These are phyloP conservation scores for Balearica regulorum DNA, from an alignment of 2,797 vertebrate genomes.

Conservation along the genomic window DNA sequence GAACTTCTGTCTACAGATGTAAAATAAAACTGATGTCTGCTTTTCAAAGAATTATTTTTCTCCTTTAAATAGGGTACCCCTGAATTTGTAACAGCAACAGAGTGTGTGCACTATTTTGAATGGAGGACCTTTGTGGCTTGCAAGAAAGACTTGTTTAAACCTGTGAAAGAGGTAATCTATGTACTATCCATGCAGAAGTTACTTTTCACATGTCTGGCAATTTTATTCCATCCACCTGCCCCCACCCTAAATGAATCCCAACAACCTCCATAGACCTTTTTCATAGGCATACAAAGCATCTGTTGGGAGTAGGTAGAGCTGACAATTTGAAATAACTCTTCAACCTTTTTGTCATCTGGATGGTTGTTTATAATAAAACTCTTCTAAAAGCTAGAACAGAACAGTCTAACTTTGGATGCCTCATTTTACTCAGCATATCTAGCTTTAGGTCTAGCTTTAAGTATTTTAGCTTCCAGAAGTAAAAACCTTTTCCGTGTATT, in stretches of 20 bases:
- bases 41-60: neutral
- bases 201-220: neutral
- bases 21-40: neutral
- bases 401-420: neutral
- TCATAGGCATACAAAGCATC: neutral
- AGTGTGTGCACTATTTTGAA: slow-evolving; percentile 94
- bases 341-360: neutral
- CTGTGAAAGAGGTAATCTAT: slow-evolving; percentile 85
- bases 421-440: neutral
- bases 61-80: slow-evolving; percentile 84
- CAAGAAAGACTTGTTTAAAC: slow-evolving; percentile 87
- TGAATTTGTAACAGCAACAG: slow-evolving; percentile 86
- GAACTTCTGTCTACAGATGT: neutral
- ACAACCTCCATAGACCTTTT: neutral
- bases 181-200: neutral
- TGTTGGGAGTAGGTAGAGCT: neutral
- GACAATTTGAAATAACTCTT: neutral
- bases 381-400: neutral
- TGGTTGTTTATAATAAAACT: neutral
- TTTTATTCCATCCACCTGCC: neutral
- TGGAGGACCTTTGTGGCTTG: slow-evolving; percentile 91
- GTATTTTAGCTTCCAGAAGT: neutral
- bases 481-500: neutral
- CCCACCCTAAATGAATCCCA: neutral
- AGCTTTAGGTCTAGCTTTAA: neutral